phyloP scores from a whole-genome alignment of 2,113 vertebrate genomes.

The Vombatus ursinus region DNA sequence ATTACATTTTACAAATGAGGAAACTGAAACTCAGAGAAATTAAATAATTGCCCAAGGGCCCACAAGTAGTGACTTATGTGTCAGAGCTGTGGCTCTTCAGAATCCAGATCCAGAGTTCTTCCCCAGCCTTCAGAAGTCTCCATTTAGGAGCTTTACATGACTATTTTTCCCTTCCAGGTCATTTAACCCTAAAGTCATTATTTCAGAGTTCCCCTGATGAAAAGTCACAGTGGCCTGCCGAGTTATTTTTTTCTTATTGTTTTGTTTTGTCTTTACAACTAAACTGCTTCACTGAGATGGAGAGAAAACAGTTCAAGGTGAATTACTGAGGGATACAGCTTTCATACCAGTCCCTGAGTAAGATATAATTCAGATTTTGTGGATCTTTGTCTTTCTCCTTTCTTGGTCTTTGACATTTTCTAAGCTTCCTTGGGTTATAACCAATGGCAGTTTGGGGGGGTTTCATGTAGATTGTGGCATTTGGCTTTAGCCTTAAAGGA shows the following conservation, averaged over 20 bases:
- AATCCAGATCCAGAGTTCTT: neutral
- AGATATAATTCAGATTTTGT: neutral
- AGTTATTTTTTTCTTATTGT: neutral
- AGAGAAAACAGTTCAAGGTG: neutral
- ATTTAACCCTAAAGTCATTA: conserved; percentile 24
- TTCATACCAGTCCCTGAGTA: neutral
- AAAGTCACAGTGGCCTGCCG: conserved; percentile 7
- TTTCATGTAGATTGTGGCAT: neutral
- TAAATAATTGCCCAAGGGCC: neutral
- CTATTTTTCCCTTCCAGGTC: neutral
- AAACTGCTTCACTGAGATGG: neutral
- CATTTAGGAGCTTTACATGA: neutral
- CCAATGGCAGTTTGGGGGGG: neutral
- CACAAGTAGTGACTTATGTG: neutral
- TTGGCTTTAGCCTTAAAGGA: neutral
- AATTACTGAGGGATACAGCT: neutral
- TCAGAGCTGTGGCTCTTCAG: neutral
- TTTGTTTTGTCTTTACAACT: conserved; percentile 9
- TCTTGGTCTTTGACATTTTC: neutral
- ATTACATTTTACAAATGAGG: neutral
- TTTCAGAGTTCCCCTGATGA: neutral
- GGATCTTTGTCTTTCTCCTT: neutral
- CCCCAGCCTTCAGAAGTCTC: neutral
- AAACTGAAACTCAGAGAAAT: neutral
- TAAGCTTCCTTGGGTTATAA: neutral